Conservation (phyloP, 2,888 invertebrate genomes). For the Drosophila macrothrix region DNA sequence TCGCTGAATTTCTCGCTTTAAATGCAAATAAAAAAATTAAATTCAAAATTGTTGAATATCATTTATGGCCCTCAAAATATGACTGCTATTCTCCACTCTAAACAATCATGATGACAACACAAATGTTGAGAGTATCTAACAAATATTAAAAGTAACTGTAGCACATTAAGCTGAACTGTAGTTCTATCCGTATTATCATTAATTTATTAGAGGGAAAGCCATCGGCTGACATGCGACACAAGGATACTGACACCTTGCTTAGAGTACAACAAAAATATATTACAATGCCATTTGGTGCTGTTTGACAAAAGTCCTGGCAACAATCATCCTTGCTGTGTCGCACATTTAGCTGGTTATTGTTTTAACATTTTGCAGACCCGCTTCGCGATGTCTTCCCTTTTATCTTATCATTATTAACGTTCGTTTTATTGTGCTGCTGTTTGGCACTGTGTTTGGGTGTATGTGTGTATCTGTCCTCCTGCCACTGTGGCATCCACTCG, state of each 20-base stretch:
- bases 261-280: slow-evolving; percentile 22
- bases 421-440: slow-evolving; percentile 75
- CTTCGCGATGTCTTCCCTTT: slow-evolving; percentile 60
- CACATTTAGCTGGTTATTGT: slow-evolving; percentile 80
- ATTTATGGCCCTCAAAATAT: slow-evolving; percentile 11
- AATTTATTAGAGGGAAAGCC: slow-evolving; percentile 68
- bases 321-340: slow-evolving; percentile 57
- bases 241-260: slow-evolving; percentile 24
- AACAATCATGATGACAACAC: slow-evolving; percentile 18
- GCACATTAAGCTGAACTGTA: slow-evolving; percentile 31
- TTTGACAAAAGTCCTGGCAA: slow-evolving; percentile 37
- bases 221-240: slow-evolving; percentile 43
- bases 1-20: slow-evolving; percentile 30
- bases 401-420: slow-evolving; percentile 81
- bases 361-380: slow-evolving; percentile 70
- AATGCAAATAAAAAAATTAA: slow-evolving; percentile 41
- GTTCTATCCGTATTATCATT: slow-evolving; percentile 64
- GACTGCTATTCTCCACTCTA: slow-evolving; percentile 6
- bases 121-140: slow-evolving; percentile 13
- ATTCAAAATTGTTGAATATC: slow-evolving; percentile 11
- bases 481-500: slow-evolving; percentile 33
- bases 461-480: slow-evolving; percentile 21
- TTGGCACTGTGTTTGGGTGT: slow-evolving; percentile 7
- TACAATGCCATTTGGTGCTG: slow-evolving; percentile 49
- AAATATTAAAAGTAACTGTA: slow-evolving; percentile 16